phyloP scores from a whole-genome alignment of 2,113 vertebrate genomes.

The Scolopax mira region DNA sequence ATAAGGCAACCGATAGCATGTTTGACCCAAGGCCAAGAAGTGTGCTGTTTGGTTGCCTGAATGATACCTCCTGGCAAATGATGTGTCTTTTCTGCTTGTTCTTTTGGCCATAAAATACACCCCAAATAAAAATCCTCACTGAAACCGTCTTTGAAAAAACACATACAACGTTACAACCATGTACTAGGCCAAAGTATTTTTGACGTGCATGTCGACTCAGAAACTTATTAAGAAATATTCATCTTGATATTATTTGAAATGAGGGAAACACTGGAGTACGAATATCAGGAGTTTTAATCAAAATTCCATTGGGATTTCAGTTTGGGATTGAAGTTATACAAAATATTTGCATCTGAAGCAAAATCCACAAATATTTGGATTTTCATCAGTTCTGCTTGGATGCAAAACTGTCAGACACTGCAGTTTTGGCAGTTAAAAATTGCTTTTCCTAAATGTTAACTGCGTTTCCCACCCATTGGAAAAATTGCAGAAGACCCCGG shows the following conservation, averaged over 20 bases:
- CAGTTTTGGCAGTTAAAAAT: constrained; percentile 68
- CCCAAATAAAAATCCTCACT: constrained; percentile 5
- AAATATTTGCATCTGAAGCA: constrained; percentile 64
- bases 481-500: constrained; percentile 64
- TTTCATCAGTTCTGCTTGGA: constrained; percentile 65
- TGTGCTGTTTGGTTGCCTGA: background rate
- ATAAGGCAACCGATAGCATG: background rate
- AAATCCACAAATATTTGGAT: constrained; percentile 67
- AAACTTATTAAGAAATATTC: constrained; percentile 19
- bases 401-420: constrained; percentile 57
- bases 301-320: constrained; percentile 28
- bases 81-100: background rate
- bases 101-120: constrained; percentile 13
- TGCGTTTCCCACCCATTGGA: constrained; percentile 66
- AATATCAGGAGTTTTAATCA: constrained; percentile 47
- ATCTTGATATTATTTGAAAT: constrained; percentile 28
- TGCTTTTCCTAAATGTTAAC: constrained; percentile 61
- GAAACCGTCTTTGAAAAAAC: background rate
- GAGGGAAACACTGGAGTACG: constrained; percentile 38
- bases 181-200: background rate
- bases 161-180: background rate
- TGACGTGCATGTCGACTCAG: constrained; percentile 11
- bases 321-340: constrained; percentile 26
- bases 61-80: constrained; percentile 1
- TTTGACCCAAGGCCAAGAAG: background rate